Evolutionary conservation across 2,888 invertebrate species (phyloP).

Genomic region (Suillia variegata): DNA sequence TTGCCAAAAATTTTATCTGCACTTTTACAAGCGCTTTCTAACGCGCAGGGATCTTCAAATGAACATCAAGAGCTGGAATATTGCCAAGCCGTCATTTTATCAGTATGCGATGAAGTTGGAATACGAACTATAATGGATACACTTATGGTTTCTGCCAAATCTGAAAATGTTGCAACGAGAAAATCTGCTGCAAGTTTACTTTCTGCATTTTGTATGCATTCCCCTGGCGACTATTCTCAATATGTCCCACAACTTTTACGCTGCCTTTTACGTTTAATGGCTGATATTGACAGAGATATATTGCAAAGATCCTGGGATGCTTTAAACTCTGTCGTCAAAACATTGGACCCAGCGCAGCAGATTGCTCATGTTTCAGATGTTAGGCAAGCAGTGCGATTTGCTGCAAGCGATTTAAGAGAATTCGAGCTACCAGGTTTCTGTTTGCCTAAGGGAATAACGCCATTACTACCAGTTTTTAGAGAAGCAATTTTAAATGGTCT

Average conservation of each 20-base stretch:
- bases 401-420: conserved; percentile 82
- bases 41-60: conserved; percentile 70
- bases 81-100: conserved; percentile 90
- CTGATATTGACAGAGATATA: conserved; percentile 79
- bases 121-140: conserved; percentile 87
- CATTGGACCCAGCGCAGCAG: conserved; percentile 82
- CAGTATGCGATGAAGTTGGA: conserved; percentile 86
- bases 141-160: conserved; percentile 76
- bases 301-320: conserved; percentile 91
- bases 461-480: conserved; percentile 91
- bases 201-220: conserved; percentile 87
- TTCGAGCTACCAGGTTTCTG: conserved; percentile 89
- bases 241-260: conserved; percentile 88
- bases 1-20: conserved; percentile 92
- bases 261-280: conserved; percentile 84
- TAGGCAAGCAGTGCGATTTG: conserved; percentile 89
- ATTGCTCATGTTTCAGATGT: conserved; percentile 87
- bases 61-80: conserved; percentile 83
- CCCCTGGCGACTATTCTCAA: conserved; percentile 83
- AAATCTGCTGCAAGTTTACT: conserved; percentile 86
- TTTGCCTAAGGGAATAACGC: conserved; percentile 90
- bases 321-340: conserved; percentile 85
- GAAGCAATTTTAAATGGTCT: conserved; percentile 95
- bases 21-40: conserved; percentile 75
- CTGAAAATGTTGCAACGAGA: conserved; percentile 68